phyloP scores from a whole-genome alignment of 2,113 vertebrate species.

The Salvelinus namaycush region DNA sequence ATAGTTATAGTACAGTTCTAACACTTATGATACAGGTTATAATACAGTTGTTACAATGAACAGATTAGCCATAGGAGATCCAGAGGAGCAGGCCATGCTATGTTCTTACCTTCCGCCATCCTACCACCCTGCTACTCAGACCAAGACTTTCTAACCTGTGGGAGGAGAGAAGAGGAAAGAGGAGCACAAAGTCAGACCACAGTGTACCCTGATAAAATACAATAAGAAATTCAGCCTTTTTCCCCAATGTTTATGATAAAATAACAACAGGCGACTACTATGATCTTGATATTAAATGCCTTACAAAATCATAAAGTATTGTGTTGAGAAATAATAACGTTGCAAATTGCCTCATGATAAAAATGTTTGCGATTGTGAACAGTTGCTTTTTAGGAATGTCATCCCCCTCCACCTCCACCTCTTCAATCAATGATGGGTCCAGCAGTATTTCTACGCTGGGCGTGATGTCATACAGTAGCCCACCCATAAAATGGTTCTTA shows the following conservation, averaged over 20 bases:
- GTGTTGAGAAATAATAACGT: background rate
- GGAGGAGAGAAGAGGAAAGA: background rate
- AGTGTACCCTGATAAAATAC: background rate
- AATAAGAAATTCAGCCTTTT: background rate
- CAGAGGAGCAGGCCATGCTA: background rate
- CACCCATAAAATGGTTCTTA: background rate
- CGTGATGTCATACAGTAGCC: background rate
- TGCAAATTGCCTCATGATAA: background rate
- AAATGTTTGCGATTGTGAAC: background rate
- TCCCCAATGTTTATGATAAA: background rate
- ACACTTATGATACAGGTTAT: too few relatives aligned
- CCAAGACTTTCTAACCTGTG: conserved; percentile 28
- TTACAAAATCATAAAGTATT: too few relatives aligned
- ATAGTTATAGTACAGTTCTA: too few relatives aligned
- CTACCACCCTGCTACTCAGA: conserved; percentile 35
- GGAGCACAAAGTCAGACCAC: too few relatives aligned
- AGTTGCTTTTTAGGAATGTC: background rate
- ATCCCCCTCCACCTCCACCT: background rate
- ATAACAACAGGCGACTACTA: background rate
- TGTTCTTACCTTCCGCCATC: conserved; percentile 65
- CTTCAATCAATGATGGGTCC: background rate
- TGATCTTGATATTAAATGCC: too few relatives aligned
- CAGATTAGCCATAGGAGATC: background rate
- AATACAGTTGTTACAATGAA: background rate
- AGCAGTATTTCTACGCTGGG: background rate